Percentiles rank a stretch among this genome's conserved stretches.
phyloP scores from a whole-genome alignment of 1,140 invertebrate species.

The Cyphomyrmex costatus region DNA sequence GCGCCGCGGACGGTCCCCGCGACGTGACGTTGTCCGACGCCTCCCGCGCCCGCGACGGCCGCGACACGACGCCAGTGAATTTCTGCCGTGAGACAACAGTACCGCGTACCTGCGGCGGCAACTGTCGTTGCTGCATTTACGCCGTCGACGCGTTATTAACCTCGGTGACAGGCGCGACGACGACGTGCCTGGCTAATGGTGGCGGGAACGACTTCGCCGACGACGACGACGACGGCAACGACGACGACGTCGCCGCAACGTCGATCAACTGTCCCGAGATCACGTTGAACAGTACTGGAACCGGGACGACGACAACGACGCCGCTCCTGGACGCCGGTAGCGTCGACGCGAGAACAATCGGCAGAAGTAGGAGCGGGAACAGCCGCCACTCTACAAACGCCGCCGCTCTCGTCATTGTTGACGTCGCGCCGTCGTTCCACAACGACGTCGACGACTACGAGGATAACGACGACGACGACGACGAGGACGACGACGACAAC shows the following conservation, averaged over 20 bases:
- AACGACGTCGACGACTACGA: conserved; percentile 44
- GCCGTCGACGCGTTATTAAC: conserved; percentile 4
- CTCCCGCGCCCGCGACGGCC: conserved; percentile 54
- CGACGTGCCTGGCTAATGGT: background rate
- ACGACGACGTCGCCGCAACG: conserved; percentile 21
- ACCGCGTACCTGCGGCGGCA: background rate
- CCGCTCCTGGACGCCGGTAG: conserved; percentile 13
- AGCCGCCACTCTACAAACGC: background rate
- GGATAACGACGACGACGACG: conserved; percentile 44
- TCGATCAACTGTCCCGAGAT: background rate
- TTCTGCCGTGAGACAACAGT: conserved; percentile 42
- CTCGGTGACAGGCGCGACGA: background rate
- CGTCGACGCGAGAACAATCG: background rate
- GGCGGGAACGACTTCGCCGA: conserved; percentile 21
- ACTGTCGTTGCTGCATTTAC: background rate
- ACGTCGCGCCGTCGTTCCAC: conserved; percentile 18
- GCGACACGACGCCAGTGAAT: conserved; percentile 59
- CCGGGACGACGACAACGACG: conserved; percentile 17
- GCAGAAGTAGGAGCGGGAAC: background rate
- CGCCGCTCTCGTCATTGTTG: conserved; percentile 52
- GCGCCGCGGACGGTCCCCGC: conserved; percentile 48
- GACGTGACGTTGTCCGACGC: conserved; percentile 69
- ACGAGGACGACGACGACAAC: conserved; percentile 42
- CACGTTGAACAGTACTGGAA: conserved; percentile 34
- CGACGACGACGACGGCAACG: conserved; percentile 32